These are phyloP conservation scores for Crypturellus tataupa DNA, from an alignment of 2,797 vertebrate species.

Conservation along the genomic window DNA sequence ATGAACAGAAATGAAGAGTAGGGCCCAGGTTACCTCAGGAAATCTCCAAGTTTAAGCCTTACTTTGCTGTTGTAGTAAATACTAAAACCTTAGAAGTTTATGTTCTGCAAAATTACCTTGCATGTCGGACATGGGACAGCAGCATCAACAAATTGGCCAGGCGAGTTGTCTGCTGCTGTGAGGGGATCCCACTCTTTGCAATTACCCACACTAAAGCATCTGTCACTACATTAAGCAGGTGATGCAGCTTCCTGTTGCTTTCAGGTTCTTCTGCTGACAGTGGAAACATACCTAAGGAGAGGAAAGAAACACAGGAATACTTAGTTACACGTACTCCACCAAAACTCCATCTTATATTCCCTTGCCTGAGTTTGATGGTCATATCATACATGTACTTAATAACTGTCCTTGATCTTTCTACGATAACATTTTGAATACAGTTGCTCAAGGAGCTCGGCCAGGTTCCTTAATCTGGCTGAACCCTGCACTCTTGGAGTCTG, in stretches of 20 bases:
- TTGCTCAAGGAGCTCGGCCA: background rate
- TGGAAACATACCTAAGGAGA: slow-evolving; percentile 87
- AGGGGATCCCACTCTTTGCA: slow-evolving; percentile 88
- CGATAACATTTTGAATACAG: background rate
- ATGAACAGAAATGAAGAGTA: background rate
- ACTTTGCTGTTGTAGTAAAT: background rate
- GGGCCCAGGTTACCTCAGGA: background rate
- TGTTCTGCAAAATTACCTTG: slow-evolving; percentile 83
- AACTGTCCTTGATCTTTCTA: background rate
- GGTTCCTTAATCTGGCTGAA: background rate
- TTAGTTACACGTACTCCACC: background rate
- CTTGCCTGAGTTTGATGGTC: background rate
- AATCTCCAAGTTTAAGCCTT: background rate
- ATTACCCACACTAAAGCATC: slow-evolving; percentile 97
- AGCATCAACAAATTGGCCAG: slow-evolving; percentile 94
- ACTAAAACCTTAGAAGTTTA: rapidly evolving
- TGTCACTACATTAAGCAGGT: slow-evolving; percentile 92
- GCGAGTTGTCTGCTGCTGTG: slow-evolving; percentile 90
- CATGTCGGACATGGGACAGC: slow-evolving; percentile 93
- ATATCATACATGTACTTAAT: background rate
- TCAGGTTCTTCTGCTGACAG: slow-evolving; percentile 85
- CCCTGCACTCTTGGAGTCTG: background rate
- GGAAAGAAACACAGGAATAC: background rate
- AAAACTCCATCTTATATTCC: background rate
- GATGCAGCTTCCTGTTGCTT: slow-evolving; percentile 89